phyloP scores from a whole-genome alignment of 2,113 vertebrate genomes.

The Progne subis region DNA sequence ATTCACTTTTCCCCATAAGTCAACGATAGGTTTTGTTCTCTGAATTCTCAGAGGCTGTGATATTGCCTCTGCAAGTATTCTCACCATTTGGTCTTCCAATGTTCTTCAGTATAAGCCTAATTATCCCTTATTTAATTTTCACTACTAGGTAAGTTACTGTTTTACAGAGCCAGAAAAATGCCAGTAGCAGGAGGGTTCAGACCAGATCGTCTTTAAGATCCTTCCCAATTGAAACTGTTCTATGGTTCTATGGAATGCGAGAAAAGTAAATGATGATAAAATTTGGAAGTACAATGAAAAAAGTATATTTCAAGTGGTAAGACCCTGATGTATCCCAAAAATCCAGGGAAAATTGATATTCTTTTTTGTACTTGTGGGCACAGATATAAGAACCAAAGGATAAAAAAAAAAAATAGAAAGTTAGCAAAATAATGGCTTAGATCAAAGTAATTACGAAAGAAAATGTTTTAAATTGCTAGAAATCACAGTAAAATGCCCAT shows the following conservation, averaged over 20 bases:
- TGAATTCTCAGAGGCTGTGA: background rate
- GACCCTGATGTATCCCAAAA: background rate
- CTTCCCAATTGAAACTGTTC: background rate
- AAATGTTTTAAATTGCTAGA: background rate
- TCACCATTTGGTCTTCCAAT: background rate
- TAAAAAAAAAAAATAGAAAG: background rate
- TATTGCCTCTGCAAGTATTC: background rate
- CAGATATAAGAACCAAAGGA: background rate
- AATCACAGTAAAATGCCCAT: background rate
- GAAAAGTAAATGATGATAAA: background rate
- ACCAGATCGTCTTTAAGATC: background rate
- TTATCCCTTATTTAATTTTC: background rate
- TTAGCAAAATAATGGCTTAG: background rate
- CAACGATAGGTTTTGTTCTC: fast-evolving
- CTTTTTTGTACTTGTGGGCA: background rate
- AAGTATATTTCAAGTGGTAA: background rate
- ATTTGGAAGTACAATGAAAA: background rate
- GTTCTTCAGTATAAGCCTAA: background rate
- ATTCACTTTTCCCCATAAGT: background rate
- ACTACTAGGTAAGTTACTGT: background rate
- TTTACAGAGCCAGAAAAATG: background rate
- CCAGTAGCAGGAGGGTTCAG: background rate
- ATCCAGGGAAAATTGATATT: background rate
- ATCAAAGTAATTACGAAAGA: background rate
- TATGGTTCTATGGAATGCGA: background rate